Percentiles rank a stretch among this genome's conserved stretches.
phyloP scores from a whole-genome alignment of 2,113 vertebrate genomes.

The Picathartes gymnocephalus region DNA sequence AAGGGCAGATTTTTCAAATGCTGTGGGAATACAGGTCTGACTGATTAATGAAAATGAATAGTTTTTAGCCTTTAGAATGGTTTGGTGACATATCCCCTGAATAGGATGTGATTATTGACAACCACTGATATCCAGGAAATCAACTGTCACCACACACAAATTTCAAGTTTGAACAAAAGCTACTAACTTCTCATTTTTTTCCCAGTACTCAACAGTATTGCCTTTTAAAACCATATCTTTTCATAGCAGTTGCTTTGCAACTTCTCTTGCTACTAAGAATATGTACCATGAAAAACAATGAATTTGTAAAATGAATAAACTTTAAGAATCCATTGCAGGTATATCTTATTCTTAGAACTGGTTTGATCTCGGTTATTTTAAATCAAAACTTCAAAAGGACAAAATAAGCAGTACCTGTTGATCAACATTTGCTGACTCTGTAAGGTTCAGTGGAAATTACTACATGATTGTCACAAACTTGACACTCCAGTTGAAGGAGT shows the following conservation, averaged over 20 bases:
- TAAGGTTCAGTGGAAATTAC: background rate
- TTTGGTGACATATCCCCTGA: background rate
- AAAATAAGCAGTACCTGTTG: conserved; percentile 10
- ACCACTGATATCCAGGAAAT: background rate
- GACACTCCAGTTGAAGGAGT: conserved; percentile 21
- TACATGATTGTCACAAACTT: background rate
- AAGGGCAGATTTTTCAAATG: background rate
- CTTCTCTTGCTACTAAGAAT: background rate
- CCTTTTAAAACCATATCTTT: background rate
- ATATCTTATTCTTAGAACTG: background rate
- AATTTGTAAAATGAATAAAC: background rate
- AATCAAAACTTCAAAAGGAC: conserved; percentile 5
- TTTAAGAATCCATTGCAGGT: background rate
- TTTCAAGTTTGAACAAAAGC: background rate
- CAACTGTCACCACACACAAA: background rate
- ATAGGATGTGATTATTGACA: background rate
- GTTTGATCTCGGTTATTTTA: background rate
- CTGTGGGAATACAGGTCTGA: background rate
- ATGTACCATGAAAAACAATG: background rate
- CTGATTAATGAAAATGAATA: background rate
- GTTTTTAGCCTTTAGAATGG: background rate
- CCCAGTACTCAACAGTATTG: background rate
- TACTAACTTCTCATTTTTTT: background rate
- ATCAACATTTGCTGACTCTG: conserved; percentile 44
- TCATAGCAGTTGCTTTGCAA: background rate